These are phyloP conservation scores for Chrosomus eos DNA, from an alignment of 2,797 vertebrate species.

Conservation along the genomic window DNA sequence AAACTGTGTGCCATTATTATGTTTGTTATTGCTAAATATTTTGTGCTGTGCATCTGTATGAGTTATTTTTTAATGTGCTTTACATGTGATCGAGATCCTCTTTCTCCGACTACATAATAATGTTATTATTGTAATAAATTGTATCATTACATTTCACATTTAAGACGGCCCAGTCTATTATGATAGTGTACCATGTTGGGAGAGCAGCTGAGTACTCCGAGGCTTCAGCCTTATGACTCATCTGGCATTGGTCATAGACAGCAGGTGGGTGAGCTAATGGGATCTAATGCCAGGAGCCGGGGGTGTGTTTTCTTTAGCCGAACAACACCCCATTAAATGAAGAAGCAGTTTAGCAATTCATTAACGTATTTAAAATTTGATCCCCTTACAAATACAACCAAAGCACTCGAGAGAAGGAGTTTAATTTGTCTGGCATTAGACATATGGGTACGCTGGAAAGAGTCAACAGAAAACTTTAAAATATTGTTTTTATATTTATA, in stretches of 20 bases:
- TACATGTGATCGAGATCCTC: no score
- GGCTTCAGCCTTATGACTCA: conserved; percentile 65
- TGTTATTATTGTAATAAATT: not conserved
- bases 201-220: conserved; percentile 24
- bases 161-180: not conserved
- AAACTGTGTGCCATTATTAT: not conserved
- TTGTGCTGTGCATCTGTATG: no score
- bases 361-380: conserved; percentile 65
- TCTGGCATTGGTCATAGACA: conserved; percentile 55
- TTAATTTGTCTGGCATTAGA: conserved; percentile 11
- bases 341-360: conserved; percentile 70
- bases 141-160: not conserved
- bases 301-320: conserved; percentile 71
- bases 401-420: conserved; percentile 23
- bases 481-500: not conserved
- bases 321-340: conserved; percentile 70
- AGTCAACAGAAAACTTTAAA: not conserved
- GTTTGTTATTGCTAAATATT: not conserved
- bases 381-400: conserved; percentile 42
- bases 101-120: not conserved
- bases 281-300: conserved; percentile 63
- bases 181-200: not conserved
- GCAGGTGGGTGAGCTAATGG: conserved; percentile 63
- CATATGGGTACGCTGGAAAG: not conserved
- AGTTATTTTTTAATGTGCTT: not conserved